Evolutionary conservation across 2,888 invertebrate species (phyloP).

Genomic region (Netelia inedita): DNA sequence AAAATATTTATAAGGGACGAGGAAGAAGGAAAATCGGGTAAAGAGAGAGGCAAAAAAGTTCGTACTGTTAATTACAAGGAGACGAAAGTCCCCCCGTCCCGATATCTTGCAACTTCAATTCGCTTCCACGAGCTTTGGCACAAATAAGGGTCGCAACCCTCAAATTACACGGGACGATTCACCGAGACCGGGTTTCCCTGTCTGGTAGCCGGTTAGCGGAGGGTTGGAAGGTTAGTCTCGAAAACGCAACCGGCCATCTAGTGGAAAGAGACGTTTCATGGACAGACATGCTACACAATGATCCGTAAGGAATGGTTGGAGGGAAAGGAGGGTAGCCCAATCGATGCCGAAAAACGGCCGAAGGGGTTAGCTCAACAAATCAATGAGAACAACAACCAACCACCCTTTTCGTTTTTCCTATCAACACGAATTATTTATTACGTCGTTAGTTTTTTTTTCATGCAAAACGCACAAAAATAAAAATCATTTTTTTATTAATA

Average conservation of each 20-base stretch:
- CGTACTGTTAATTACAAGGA: slow-evolving; percentile 54
- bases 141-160: slow-evolving; percentile 66
- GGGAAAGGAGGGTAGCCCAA: slow-evolving; percentile 29
- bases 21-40: not conserved
- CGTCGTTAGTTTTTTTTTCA: too few species aligned
- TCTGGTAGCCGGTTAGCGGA: slow-evolving; percentile 23
- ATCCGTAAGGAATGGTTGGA: not conserved
- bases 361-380: slow-evolving; percentile 35
- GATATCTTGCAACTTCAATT: slow-evolving; percentile 11
- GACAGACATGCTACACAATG: not conserved
- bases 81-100: not conserved
- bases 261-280: slow-evolving; percentile 16
- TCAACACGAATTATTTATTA: slow-evolving; percentile 10
- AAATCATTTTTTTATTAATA: too few species aligned
- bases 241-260: slow-evolving; percentile 48
- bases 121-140: slow-evolving; percentile 19
- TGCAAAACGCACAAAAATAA: too few species aligned
- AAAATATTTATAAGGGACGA: too few species aligned
- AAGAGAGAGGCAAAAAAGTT: slow-evolving; percentile 38
- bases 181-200: slow-evolving; percentile 62
- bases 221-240: slow-evolving; percentile 12
- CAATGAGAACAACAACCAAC: slow-evolving; percentile 57
- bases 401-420: slow-evolving; percentile 30
- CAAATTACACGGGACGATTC: slow-evolving; percentile 72
- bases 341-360: slow-evolving; percentile 61